Percentiles rank a stretch among this genome's conserved stretches.
Conservation (phyloP, 2,888 invertebrate species). For the Coelinius sp. region DNA sequence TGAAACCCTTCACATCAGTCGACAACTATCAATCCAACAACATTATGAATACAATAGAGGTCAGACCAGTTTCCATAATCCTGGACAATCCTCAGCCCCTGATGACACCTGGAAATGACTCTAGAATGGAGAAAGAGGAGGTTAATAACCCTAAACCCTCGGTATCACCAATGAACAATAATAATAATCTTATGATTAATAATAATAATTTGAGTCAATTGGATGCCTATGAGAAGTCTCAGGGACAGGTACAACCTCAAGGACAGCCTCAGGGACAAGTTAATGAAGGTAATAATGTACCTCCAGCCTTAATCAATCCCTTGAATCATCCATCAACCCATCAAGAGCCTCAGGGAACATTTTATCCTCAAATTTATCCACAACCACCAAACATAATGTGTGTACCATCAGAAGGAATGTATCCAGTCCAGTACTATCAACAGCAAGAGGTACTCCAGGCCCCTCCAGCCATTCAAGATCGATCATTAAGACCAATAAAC, state of each 20-base stretch:
- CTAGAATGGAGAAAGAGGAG: slow-evolving; percentile 36
- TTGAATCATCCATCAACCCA: slow-evolving; percentile 37
- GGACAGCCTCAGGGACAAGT: not conserved
- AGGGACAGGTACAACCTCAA: not conserved
- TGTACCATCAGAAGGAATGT: slow-evolving; percentile 39
- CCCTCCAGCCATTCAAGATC: not conserved
- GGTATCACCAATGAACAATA: slow-evolving; percentile 22
- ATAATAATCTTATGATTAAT: not conserved
- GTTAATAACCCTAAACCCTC: slow-evolving; percentile 27
- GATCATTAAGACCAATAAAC: slow-evolving; percentile 49
- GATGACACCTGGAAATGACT: slow-evolving; percentile 2
- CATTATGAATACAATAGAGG: slow-evolving; percentile 47
- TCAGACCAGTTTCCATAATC: slow-evolving; percentile 46
- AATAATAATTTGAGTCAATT: not conserved
- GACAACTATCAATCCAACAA: slow-evolving; percentile 49
- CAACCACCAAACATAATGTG: slow-evolving; percentile 38
- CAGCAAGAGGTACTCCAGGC: not conserved
- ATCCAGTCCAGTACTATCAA: not conserved
- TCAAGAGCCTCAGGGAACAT: slow-evolving; percentile 32
- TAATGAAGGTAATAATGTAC: not conserved
- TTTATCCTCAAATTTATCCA: slow-evolving; percentile 36
- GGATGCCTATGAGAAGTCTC: slow-evolving; percentile 2
- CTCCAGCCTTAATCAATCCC: slow-evolving; percentile 28
- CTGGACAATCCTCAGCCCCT: slow-evolving; percentile 49
- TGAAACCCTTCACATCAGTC: not conserved